These are phyloP conservation scores for Saccopteryx leptura DNA, from an alignment of 2,113 vertebrate species.

Conservation along the genomic window DNA sequence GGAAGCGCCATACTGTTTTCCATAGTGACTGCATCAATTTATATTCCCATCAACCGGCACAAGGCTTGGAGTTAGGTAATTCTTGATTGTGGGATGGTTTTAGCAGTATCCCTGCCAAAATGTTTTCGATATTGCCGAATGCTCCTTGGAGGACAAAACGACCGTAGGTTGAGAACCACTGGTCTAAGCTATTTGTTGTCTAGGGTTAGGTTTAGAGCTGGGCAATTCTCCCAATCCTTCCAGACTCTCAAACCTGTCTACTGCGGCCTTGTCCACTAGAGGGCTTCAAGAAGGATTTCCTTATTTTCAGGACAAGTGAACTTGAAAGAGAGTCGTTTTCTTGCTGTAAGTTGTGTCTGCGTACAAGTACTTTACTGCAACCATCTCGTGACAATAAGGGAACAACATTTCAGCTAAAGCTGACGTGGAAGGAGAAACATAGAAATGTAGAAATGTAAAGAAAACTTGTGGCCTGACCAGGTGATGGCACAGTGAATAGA, in stretches of 20 bases:
- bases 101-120: neutral
- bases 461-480: neutral
- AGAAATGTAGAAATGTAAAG: neutral
- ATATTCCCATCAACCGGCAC: neutral
- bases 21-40: neutral
- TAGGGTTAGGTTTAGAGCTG: neutral
- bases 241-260: neutral
- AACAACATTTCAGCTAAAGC: neutral
- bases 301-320: neutral
- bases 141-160: neutral
- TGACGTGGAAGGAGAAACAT: neutral
- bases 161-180: neutral
- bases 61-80: neutral
- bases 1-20: neutral
- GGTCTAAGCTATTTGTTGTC: neutral
- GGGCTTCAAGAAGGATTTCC: slow-evolving; percentile 35
- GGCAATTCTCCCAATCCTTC: neutral
- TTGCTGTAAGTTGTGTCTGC: neutral
- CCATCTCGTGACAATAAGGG: neutral
- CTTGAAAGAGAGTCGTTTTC: neutral
- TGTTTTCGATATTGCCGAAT: neutral
- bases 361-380: neutral
- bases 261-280: slow-evolving; percentile 58
- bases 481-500: no score
- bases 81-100: neutral